These are phyloP conservation scores for Pogonognathellus flavescens DNA, from an alignment of 1,140 invertebrate genomes.

Conservation along the genomic window DNA sequence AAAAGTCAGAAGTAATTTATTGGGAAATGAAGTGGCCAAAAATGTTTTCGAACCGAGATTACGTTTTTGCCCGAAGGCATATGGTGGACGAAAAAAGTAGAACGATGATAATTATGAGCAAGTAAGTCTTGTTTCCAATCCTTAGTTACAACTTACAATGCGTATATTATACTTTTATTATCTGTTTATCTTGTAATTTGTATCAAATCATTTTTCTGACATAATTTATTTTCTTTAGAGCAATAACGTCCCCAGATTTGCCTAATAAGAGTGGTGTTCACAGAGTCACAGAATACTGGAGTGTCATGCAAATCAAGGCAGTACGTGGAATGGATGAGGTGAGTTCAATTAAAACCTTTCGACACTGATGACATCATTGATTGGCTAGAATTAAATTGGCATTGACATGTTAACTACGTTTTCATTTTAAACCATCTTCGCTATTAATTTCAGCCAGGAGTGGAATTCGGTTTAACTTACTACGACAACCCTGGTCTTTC, in stretches of 20 bases:
- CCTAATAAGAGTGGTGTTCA: conserved; percentile 67
- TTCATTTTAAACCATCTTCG: conserved; percentile 13
- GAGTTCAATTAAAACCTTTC: conserved; percentile 28
- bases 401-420: not conserved
- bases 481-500: conserved; percentile 87
- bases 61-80: conserved; percentile 85
- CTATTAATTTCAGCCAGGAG: conserved; percentile 72
- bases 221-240: conserved; percentile 65
- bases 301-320: conserved; percentile 86
- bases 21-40: conserved; percentile 90
- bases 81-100: conserved; percentile 73
- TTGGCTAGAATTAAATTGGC: not conserved
- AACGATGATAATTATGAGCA: conserved; percentile 75
- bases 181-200: too few relatives aligned
- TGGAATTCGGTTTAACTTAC: conserved; percentile 88
- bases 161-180: too few relatives aligned
- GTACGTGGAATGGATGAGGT: conserved; percentile 76
- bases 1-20: conserved; percentile 80
- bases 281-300: conserved; percentile 86
- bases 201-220: conserved; percentile 70
- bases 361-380: too few relatives aligned
- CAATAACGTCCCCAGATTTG: conserved; percentile 59
- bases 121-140: conserved; percentile 69
- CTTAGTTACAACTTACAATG: too few relatives aligned
- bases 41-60: conserved; percentile 88